Conservation (phyloP, 1,140 invertebrate species). For the Choristoneura fumiferana region DNA sequence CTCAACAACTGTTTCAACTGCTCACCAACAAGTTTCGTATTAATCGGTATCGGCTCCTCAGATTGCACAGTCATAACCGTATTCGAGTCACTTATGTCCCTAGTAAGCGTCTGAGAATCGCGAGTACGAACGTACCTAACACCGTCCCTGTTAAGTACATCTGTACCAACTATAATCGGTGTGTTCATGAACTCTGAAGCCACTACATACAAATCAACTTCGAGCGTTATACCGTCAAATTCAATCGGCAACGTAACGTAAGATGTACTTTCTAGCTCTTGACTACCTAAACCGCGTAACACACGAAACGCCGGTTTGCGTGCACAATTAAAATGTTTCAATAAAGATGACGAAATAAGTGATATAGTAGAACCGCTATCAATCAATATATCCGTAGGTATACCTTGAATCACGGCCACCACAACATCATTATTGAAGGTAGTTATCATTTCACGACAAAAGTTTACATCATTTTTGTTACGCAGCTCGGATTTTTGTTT, state of each 20-base stretch:
- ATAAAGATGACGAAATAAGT: not conserved
- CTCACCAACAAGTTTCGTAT: not conserved
- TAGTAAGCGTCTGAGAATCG: not conserved
- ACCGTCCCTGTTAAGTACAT: slow-evolving; percentile 2
- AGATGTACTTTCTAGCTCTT: slow-evolving; percentile 2
- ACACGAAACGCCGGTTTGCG: not conserved
- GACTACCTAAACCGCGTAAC: not conserved
- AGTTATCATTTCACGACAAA: not conserved
- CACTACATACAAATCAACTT: slow-evolving; percentile 17
- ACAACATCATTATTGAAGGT: not conserved
- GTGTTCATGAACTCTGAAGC: not conserved
- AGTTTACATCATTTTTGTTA: slow-evolving; percentile 14
- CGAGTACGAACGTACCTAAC: slow-evolving; percentile 5
- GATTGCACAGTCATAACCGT: not conserved
- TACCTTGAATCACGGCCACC: slow-evolving; percentile 21
- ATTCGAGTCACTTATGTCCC: not conserved
- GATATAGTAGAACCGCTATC: slow-evolving; percentile 22
- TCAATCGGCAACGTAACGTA: slow-evolving; percentile 9
- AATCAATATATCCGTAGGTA: slow-evolving; percentile 37
- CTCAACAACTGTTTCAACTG: too few species aligned
- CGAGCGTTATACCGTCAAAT: slow-evolving; percentile 2
- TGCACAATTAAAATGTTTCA: slow-evolving; percentile 1
- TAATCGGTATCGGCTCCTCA: not conserved
- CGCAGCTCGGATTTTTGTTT: slow-evolving; percentile 16
- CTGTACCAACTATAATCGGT: slow-evolving; percentile 5